Evolutionary conservation across 2,888 invertebrate genomes (phyloP).

Genomic region (Cryptosula pallasiana): DNA sequence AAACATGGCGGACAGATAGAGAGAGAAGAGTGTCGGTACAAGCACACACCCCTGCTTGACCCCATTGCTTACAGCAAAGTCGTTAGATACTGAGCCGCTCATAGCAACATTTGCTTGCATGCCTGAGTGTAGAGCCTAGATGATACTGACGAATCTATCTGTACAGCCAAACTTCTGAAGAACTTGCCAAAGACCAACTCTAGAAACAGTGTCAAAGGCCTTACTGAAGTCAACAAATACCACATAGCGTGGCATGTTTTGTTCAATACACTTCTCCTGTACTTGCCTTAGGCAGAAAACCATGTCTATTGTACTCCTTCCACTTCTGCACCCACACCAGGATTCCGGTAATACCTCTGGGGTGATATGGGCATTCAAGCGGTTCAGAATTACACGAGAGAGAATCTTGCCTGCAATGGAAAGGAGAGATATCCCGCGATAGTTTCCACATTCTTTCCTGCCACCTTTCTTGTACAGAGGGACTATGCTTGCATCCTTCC

Average conservation of each 20-base stretch:
- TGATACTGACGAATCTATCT: conserved; percentile 25
- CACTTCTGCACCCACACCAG: conserved; percentile 3
- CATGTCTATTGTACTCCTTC: conserved; percentile 1
- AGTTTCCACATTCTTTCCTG: background rate
- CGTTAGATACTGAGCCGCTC: conserved; percentile 12
- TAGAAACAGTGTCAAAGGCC: conserved; percentile 22
- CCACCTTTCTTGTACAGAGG: background rate
- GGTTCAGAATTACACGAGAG: conserved; percentile 7
- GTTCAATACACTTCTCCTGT: conserved; percentile 5
- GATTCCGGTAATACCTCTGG: background rate
- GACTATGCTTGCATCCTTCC: conserved; percentile 16
- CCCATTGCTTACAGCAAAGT: conserved; percentile 27
- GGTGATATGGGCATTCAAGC: conserved; percentile 12
- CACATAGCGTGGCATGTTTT: conserved; percentile 15
- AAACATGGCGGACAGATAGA: conserved; percentile 26
- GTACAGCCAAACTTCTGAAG: conserved; percentile 27
- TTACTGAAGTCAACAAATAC: conserved; percentile 24
- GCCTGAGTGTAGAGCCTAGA: conserved; percentile 25
- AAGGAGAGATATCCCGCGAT: background rate
- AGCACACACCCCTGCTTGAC: conserved; percentile 28
- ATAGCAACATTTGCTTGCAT: conserved; percentile 25
- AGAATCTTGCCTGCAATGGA: background rate
- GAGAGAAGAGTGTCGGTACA: conserved; percentile 27
- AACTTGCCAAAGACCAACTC: conserved; percentile 28
- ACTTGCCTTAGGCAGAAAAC: background rate